These are phyloP conservation scores for Oikopleura vanhoeffeni DNA, from an alignment of 23 tunicate genomes.

Conservation along the genomic window DNA sequence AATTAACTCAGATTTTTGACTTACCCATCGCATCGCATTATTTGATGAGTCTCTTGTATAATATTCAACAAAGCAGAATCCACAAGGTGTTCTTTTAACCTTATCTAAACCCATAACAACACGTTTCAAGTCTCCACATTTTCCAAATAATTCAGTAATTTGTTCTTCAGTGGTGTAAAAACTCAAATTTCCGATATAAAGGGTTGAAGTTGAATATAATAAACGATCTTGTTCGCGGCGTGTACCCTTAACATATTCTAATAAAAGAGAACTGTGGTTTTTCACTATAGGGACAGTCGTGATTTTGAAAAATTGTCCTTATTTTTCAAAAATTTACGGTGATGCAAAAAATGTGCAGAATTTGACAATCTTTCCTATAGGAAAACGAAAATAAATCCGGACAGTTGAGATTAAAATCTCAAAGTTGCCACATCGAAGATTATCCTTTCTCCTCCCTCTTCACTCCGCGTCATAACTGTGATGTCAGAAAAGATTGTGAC, in stretches of 20 bases:
- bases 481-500: too few species aligned
- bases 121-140: slow-evolving; percentile 91
- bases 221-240: slow-evolving; percentile 42
- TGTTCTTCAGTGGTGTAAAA: slow-evolving; percentile 97
- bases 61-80: slow-evolving; percentile 97
- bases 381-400: too few species aligned
- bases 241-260: too few species aligned
- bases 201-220: slow-evolving; percentile 25
- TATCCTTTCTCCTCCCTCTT: too few species aligned
- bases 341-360: too few species aligned
- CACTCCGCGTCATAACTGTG: too few species aligned
- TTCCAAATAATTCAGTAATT: slow-evolving; percentile 77
- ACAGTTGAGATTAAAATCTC: too few species aligned
- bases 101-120: slow-evolving; percentile 94
- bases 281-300: not conserved
- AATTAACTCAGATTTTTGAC: too few species aligned
- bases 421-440: too few species aligned
- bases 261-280: not conserved
- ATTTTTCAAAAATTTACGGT: not conserved
- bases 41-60: slow-evolving; percentile 37
- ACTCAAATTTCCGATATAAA: slow-evolving; percentile 90
- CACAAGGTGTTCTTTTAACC: slow-evolving; percentile 73
- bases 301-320: slow-evolving; percentile 6
- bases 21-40: slow-evolving; percentile 57
- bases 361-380: too few species aligned